Conservation (phyloP, 2,888 invertebrate species). For the Plusia festucae region DNA sequence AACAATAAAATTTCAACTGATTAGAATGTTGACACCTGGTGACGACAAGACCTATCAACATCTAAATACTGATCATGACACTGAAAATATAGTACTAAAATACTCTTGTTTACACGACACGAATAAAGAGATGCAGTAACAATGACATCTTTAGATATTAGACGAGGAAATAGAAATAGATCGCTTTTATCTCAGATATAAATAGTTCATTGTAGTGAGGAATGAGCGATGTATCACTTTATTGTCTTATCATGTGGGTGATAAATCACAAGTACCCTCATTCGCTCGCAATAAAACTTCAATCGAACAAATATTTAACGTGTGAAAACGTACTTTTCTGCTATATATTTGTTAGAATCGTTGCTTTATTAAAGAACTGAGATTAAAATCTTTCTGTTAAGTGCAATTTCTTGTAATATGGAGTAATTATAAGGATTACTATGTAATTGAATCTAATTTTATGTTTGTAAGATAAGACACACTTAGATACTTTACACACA, state of each 20-base stretch:
- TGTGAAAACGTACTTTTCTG: no score
- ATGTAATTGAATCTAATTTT: not conserved
- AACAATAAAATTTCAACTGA: not conserved
- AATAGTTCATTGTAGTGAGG: constrained; percentile 45
- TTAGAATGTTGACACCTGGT: not conserved
- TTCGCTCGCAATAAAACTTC: not conserved
- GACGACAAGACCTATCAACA: not conserved
- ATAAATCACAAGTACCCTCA: not conserved
- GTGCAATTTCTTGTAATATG: not conserved
- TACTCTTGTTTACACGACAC: constrained; percentile 26
- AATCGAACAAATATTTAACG: not conserved
- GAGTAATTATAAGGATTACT: not conserved
- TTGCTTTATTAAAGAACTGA: no score
- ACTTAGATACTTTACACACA: not conserved
- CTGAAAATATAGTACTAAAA: constrained; percentile 17
- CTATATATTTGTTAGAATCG: no score
- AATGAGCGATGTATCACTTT: constrained; percentile 21
- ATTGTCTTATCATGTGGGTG: not conserved
- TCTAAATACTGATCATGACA: constrained; percentile 13
- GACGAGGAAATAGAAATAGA: constrained; percentile 45
- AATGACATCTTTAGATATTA: constrained; percentile 44
- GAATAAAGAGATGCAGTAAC: constrained; percentile 40
- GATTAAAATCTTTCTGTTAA: not conserved
- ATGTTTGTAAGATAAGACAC: not conserved
- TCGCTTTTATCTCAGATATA: constrained; percentile 37